A percentile compares a stretch with the other conserved stretches of the same genome.
Evolutionary conservation across 2,888 invertebrate species (phyloP).

Genomic region (Ischnura elegans): DNA sequence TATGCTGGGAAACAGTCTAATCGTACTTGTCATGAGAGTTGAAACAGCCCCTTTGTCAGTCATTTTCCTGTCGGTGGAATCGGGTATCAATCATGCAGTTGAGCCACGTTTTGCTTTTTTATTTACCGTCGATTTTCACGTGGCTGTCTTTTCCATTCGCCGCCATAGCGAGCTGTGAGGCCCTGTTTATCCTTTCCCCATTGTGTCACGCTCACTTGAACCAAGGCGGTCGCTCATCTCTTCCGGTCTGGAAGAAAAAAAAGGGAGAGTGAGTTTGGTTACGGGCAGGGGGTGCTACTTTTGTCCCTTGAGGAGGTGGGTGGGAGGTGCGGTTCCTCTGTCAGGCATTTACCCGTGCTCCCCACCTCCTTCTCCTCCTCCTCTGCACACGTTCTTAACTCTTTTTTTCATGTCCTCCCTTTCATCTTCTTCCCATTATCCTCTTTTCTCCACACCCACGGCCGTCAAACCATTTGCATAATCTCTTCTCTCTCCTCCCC

Average conservation of each 20-base stretch:
- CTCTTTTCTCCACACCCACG: slow-evolving; percentile 23
- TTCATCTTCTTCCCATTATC: slow-evolving; percentile 42
- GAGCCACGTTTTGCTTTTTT: not conserved
- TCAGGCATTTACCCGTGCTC: not conserved
- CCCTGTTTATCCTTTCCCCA: not conserved
- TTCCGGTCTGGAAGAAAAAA: not conserved
- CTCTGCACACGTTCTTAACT: not conserved
- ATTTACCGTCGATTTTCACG: not conserved
- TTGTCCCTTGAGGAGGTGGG: not conserved
- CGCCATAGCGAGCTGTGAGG: not conserved
- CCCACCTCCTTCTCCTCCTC: not conserved
- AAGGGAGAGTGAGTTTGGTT: no score
- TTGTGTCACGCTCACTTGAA: not conserved
- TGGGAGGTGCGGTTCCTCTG: not conserved
- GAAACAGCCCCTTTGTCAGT: not conserved
- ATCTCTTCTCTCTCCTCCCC: slow-evolving; percentile 10
- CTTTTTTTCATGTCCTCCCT: slow-evolving; percentile 2
- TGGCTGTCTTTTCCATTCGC: not conserved
- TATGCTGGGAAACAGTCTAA: not conserved
- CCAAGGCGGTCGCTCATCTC: not conserved
- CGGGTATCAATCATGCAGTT: not conserved
- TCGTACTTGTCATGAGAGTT: not conserved
- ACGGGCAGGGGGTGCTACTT: not conserved
- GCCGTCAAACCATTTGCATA: slow-evolving; percentile 43
- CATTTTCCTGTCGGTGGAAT: not conserved